Evolutionary conservation across 2,113 vertebrate species (phyloP).

Genomic region (Dasyurus viverrinus): DNA sequence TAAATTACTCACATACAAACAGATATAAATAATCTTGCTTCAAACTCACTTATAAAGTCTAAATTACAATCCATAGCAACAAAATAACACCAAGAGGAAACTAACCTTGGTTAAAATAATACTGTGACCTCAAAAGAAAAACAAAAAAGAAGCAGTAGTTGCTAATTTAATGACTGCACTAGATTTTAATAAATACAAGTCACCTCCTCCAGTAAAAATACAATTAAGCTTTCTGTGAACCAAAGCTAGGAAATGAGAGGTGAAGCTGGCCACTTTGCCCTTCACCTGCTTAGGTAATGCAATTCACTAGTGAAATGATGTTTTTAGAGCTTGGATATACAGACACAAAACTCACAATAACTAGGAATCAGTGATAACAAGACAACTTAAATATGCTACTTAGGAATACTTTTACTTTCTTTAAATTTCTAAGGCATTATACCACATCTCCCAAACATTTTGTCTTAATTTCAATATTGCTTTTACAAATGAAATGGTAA

Average conservation of each 20-base stretch:
- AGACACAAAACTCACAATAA: neutral
- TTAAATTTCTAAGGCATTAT: neutral
- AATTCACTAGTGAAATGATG: neutral
- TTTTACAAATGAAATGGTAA: neutral
- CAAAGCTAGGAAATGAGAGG: neutral
- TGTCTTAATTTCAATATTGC: neutral
- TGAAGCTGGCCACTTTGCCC: neutral
- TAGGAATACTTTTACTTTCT: neutral
- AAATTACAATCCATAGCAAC: slow-evolving; percentile 66
- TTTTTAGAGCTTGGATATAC: neutral
- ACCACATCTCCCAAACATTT: neutral
- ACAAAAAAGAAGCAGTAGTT: slow-evolving; percentile 52
- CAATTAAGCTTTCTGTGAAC: slow-evolving; percentile 2
- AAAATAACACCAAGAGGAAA: slow-evolving; percentile 51
- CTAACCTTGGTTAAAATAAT: slow-evolving; percentile 70
- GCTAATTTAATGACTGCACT: slow-evolving; percentile 61
- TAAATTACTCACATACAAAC: slow-evolving; percentile 59
- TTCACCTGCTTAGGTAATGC: neutral
- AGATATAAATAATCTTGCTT: slow-evolving; percentile 71
- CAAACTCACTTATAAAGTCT: slow-evolving; percentile 70
- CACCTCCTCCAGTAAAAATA: slow-evolving; percentile 21
- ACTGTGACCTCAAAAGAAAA: slow-evolving; percentile 51
- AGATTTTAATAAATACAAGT: slow-evolving; percentile 44
- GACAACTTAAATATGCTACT: neutral
- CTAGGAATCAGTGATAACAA: neutral